phyloP scores from a whole-genome alignment of 1,140 invertebrate genomes.

The Manduca sexta region DNA sequence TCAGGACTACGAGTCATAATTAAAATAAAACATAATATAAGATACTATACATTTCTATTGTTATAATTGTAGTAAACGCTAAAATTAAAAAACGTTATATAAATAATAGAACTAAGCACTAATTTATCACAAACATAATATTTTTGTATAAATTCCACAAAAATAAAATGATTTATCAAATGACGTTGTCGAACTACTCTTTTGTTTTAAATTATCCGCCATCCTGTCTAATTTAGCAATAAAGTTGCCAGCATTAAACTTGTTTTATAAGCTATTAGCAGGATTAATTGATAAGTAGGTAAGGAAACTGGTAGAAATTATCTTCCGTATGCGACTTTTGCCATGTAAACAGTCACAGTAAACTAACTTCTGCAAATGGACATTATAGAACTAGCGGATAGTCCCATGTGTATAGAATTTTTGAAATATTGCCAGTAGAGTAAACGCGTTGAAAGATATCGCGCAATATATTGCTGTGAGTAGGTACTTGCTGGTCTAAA shows the following conservation, averaged over 20 bases:
- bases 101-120: slow-evolving; percentile 21
- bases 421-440: no score
- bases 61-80: background rate
- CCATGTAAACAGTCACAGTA: no score
- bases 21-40: slow-evolving; percentile 10
- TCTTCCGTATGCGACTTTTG: no score
- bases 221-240: background rate
- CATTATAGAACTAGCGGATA: no score
- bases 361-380: no score
- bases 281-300: no score
- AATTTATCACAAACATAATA: slow-evolving; percentile 2
- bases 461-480: no score
- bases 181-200: slow-evolving; percentile 19
- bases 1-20: slow-evolving; percentile 47
- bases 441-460: no score
- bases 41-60: slow-evolving; percentile 17
- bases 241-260: slow-evolving; percentile 5
- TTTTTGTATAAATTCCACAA: background rate
- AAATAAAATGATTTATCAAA: slow-evolving; percentile 5
- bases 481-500: no score
- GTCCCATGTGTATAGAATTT: no score
- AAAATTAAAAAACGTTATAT: slow-evolving; percentile 2
- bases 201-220: slow-evolving; percentile 26
- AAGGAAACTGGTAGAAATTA: no score
- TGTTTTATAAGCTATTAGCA: no score